Percentiles rank a stretch among this genome's conserved stretches.
Evolutionary conservation across 37 sponge, comb jelly and placozoan genomes (phyloP).

Genomic region (Mnemiopsis leidyi): DNA sequence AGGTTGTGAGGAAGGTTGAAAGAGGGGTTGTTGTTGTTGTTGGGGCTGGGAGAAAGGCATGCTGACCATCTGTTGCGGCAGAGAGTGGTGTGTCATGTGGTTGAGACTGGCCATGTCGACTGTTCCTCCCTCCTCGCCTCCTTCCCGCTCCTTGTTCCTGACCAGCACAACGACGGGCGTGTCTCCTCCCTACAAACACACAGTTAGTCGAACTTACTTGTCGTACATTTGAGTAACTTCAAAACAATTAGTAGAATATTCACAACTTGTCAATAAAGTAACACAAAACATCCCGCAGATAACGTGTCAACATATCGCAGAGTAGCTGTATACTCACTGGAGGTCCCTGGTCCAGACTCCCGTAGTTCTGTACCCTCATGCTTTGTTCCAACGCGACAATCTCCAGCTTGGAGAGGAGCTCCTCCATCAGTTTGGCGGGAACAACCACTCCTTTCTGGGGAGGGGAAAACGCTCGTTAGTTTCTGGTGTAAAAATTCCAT

Average conservation of each 20-base stretch:
- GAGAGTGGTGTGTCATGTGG: constrained; percentile 18
- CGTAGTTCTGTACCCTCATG: constrained; percentile 22
- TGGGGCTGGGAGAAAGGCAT: neutral
- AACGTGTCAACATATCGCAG: too few relatives aligned
- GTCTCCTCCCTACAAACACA: neutral
- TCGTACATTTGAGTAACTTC: too few relatives aligned
- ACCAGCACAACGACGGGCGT: constrained; percentile 1
- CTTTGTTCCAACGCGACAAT: neutral
- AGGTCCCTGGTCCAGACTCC: neutral
- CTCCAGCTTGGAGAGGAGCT: neutral
- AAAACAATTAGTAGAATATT: too few relatives aligned
- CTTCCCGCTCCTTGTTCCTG: neutral
- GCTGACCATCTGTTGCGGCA: neutral
- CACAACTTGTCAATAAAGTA: too few relatives aligned
- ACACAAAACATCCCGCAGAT: too few relatives aligned
- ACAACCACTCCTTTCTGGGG: neutral
- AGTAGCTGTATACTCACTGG: too few relatives aligned
- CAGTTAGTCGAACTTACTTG: too few relatives aligned
- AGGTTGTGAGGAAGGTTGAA: neutral
- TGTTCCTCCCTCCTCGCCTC: neutral
- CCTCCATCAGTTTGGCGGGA: constrained; percentile 52
- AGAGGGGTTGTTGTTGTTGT: neutral
- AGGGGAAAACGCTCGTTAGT: neutral
- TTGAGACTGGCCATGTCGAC: neutral
- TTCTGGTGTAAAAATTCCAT: neutral